A percentile compares a stretch with the other conserved stretches of the same genome.
Evolutionary conservation across 2,113 vertebrate species (phyloP).

Genomic region (Scolopax mira): DNA sequence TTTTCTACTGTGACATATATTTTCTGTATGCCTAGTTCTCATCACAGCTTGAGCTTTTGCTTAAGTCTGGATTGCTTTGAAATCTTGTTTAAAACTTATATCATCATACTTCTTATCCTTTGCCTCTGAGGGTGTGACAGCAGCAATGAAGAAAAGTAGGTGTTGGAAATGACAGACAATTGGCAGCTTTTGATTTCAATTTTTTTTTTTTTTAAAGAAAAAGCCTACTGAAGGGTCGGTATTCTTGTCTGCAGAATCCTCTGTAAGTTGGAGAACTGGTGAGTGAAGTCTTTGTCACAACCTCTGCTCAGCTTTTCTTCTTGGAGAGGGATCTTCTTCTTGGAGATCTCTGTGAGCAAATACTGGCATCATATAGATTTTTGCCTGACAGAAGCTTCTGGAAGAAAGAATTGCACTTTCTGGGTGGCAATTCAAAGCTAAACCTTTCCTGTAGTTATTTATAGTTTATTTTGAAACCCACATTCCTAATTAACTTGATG

Average conservation of each 20-base stretch:
- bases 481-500: not conserved
- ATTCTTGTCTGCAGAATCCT: not conserved
- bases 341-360: not conserved
- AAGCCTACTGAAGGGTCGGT: not conserved
- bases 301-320: not conserved
- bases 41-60: not conserved
- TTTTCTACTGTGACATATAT: not conserved
- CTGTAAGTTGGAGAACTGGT: not conserved
- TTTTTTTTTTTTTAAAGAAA: not conserved
- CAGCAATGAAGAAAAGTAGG: not conserved
- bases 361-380: not conserved
- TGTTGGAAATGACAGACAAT: too few species aligned
- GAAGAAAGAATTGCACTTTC: not conserved
- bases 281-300: not conserved
- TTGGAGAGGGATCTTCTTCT: not conserved
- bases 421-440: not conserved
- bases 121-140: not conserved
- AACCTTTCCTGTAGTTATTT: not conserved
- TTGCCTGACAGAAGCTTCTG: not conserved
- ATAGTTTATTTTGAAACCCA: not conserved
- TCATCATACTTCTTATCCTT: not conserved
- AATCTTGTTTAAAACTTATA: not conserved
- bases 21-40: not conserved
- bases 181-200: not conserved
- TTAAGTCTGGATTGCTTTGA: not conserved